Conservation (phyloP, 2,113 vertebrate species). For the Macquaria ambigua region DNA sequence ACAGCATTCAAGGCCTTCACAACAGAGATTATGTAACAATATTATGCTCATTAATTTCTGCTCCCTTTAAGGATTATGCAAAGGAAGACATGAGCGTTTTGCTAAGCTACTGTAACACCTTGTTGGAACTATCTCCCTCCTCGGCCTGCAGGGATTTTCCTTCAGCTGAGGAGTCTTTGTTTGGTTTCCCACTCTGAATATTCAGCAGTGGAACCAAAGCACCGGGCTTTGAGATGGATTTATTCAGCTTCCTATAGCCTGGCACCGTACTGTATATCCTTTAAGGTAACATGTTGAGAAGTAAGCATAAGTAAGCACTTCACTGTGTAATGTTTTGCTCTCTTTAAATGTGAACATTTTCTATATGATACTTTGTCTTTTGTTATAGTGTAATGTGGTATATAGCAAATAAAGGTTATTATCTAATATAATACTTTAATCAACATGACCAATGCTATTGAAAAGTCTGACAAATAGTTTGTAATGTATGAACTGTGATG, state of each 20-base stretch:
- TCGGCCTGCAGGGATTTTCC: conserved; percentile 55
- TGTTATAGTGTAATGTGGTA: not conserved
- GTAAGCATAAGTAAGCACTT: not conserved
- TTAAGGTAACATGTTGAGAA: not conserved
- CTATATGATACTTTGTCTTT: not conserved
- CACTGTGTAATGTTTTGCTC: not conserved
- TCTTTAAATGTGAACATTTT: not conserved
- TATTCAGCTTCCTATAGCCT: conserved; percentile 7
- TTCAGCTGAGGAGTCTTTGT: conserved; percentile 22
- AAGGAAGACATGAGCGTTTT: conserved; percentile 29
- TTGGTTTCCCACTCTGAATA: conserved; percentile 37
- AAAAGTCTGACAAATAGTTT: no score
- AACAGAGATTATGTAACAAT: conserved; percentile 46
- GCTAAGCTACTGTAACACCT: conserved; percentile 51
- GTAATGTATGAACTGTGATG: no score
- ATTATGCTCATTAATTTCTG: conserved; percentile 39
- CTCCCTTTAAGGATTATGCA: conserved; percentile 63
- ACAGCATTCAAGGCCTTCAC: not conserved
- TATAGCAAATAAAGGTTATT: not conserved
- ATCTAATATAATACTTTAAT: not conserved
- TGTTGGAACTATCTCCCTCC: conserved; percentile 42
- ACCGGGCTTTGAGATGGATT: not conserved
- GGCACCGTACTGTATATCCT: not conserved
- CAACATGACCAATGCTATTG: not conserved
- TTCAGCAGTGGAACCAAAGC: conserved; percentile 33